phyloP scores from a whole-genome alignment of 2,888 invertebrate genomes.

The Macaria notata region DNA sequence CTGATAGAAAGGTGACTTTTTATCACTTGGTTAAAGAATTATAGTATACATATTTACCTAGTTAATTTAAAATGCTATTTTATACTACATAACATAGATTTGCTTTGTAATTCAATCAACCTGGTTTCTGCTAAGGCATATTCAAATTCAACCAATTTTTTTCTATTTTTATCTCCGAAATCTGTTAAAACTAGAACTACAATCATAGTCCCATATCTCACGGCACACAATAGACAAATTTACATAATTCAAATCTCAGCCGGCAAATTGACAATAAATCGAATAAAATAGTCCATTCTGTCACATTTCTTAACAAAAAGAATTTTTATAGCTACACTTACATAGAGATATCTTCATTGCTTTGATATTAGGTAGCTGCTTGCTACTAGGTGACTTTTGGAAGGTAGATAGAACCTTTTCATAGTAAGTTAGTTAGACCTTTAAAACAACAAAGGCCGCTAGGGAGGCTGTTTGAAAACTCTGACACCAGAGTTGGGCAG shows the following conservation, averaged over 20 bases:
- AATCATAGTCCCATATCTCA: constrained; percentile 20
- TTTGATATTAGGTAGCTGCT: constrained; percentile 16
- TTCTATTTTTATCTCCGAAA: constrained; percentile 3
- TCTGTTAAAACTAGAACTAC: constrained; percentile 2
- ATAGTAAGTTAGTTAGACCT: neutral
- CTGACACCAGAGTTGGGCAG: too few relatives aligned
- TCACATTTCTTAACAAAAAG: constrained; percentile 26
- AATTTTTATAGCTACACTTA: constrained; percentile 30
- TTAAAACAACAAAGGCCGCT: too few relatives aligned
- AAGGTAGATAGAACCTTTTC: constrained; percentile 1
- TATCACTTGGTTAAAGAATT: too few relatives aligned
- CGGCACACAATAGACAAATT: constrained; percentile 16
- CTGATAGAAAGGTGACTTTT: too few relatives aligned
- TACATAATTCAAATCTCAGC: constrained; percentile 23
- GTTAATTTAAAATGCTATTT: too few relatives aligned
- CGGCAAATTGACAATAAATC: constrained; percentile 31
- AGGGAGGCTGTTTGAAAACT: too few relatives aligned
- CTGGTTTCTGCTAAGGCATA: too few relatives aligned
- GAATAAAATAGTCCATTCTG: constrained; percentile 27
- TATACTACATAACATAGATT: too few relatives aligned
- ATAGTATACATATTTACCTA: too few relatives aligned
- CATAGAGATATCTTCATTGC: constrained; percentile 30
- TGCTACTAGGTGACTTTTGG: constrained; percentile 11
- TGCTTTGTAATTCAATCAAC: too few relatives aligned
- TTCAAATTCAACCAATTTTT: neutral